These are phyloP conservation scores for Vidua macroura DNA, from an alignment of 2,113 vertebrate genomes.

Conservation along the genomic window DNA sequence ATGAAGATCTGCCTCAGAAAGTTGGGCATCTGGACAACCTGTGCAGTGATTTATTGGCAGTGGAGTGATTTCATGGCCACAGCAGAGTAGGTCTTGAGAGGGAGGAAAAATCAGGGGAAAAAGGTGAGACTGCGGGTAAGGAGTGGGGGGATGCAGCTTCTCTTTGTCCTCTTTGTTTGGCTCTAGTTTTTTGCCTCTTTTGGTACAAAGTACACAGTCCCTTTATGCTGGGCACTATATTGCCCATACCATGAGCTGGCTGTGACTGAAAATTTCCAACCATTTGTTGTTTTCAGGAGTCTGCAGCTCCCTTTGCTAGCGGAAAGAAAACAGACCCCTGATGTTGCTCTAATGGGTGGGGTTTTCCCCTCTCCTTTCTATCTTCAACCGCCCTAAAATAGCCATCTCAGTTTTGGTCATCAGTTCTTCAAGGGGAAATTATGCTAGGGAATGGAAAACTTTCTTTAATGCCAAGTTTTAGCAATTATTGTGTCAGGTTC, in stretches of 20 bases:
- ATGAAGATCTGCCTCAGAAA: neutral
- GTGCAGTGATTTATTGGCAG: neutral
- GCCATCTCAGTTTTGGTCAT: neutral
- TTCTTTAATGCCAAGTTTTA: neutral
- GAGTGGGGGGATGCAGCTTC: accelerated
- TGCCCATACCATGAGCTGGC: neutral
- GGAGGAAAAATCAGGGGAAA: neutral
- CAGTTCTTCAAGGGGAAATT: conserved; percentile 19
- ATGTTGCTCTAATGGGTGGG: neutral
- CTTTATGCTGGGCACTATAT: neutral
- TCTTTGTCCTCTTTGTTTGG: neutral
- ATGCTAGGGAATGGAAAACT: neutral
- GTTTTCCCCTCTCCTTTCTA: neutral
- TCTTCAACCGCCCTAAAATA: conserved; percentile 23
- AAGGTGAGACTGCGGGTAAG: neutral
- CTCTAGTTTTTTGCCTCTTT: neutral
- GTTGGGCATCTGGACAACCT: accelerated
- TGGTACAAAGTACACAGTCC: neutral
- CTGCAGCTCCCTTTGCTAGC: neutral
- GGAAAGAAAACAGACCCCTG: neutral
- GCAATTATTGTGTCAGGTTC: neutral
- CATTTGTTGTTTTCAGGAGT: neutral
- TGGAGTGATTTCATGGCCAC: neutral
- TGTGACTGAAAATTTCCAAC: neutral
- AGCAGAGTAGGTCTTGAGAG: neutral